phyloP scores from a whole-genome alignment of 2,113 vertebrate genomes.

The Thalassarche chlororhynchos region DNA sequence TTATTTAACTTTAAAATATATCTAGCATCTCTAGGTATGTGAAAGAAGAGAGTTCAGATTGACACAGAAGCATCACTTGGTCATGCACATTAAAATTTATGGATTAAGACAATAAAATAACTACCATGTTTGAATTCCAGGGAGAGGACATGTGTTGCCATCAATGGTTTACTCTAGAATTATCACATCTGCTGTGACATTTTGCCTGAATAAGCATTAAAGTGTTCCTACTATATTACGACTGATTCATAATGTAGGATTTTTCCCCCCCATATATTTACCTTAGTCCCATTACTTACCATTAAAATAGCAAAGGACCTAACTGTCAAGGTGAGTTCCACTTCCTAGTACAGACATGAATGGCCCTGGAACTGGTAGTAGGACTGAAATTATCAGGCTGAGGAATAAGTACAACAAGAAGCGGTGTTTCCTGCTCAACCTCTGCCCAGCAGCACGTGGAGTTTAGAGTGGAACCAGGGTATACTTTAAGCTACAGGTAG shows the following conservation, averaged over 20 bases:
- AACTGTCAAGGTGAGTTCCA: not conserved
- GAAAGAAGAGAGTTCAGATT: not conserved
- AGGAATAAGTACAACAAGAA: not conserved
- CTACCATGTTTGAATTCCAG: not conserved
- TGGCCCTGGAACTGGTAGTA: not conserved
- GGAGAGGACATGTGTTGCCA: not conserved
- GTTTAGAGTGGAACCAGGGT: not conserved
- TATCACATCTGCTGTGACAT: not conserved
- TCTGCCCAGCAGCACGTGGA: not conserved
- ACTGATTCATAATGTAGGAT: not conserved
- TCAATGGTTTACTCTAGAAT: not conserved
- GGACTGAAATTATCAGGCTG: not conserved
- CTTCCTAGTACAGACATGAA: not conserved
- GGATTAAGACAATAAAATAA: not conserved
- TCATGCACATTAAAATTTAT: not conserved
- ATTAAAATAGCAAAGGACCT: not conserved
- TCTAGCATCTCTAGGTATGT: not conserved
- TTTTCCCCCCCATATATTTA: not conserved
- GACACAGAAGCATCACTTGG: not conserved
- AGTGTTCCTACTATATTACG: not conserved
- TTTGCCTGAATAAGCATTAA: not conserved
- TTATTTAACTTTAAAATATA: conserved; percentile 1
- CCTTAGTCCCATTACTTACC: not conserved
- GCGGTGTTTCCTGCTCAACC: not conserved
- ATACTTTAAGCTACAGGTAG: not conserved